Evolutionary conservation across 2,797 vertebrate genomes (phyloP).

Genomic region (Sitta carolinensis): DNA sequence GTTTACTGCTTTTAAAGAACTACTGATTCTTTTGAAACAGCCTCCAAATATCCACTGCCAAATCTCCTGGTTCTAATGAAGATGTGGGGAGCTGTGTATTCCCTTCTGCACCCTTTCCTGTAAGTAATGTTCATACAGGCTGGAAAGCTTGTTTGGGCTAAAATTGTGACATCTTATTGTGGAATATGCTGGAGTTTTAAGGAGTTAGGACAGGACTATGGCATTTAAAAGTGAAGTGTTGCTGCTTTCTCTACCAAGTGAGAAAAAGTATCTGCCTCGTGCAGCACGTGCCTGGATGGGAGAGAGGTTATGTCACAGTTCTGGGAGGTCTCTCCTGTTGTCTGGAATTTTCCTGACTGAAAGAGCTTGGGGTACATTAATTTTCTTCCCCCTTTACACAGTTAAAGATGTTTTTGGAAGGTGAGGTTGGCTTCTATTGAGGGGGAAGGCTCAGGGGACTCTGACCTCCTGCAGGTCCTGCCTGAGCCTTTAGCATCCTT

Average conservation of each 20-base stretch:
- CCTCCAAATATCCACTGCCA: background rate
- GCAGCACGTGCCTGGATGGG: background rate
- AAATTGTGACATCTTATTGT: background rate
- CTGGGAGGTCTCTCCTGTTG: background rate
- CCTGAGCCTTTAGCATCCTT: background rate
- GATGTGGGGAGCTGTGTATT: background rate
- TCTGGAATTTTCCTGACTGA: background rate
- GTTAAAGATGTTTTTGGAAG: background rate
- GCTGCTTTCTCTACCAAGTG: background rate
- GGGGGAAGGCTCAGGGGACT: background rate
- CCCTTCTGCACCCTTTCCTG: background rate
- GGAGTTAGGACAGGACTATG: background rate
- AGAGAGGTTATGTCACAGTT: background rate
- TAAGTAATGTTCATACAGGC: background rate
- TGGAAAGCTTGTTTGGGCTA: background rate
- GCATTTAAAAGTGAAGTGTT: rapidly evolving
- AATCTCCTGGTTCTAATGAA: background rate
- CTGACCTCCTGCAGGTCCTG: background rate
- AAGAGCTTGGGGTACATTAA: rapidly evolving
- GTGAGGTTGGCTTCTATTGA: rapidly evolving
- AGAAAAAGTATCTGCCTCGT: background rate
- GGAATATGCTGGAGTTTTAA: background rate
- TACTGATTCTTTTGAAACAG: background rate
- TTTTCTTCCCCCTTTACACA: background rate
- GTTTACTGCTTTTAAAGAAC: background rate